Evolutionary conservation across 64 coral and sea anemone species (phyloP), one percentile per base, ranked within the genome.

Genomic region (Acropora yongei): DNA sequence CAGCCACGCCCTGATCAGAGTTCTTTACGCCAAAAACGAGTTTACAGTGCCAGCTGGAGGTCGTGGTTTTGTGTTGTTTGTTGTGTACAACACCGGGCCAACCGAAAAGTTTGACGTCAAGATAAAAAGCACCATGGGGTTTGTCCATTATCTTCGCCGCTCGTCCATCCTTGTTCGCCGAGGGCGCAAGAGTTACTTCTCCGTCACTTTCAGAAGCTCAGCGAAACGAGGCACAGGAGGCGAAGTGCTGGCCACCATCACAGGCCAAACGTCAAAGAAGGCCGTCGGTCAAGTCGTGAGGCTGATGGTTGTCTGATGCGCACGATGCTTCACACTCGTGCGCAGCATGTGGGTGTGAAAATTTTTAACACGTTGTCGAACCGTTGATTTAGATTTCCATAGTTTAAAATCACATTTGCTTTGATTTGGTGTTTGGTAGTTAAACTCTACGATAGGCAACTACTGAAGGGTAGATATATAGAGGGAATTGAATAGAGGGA

Each of bases 11-110:
- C 42, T 93, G 18, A 82, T 91, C 42, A 51, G 89, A 47, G 89
- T 91, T 5, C 42, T 57, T 4, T 74, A 79, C 40, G 89, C 89
- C 44, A 90, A 77, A 44, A 80, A 90, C 75, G 86, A 88, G 20
- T 80, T 74, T 41, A 82, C 89, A 0, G n/a, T 91, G 3, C 79
- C 89, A 1, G 72, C 65, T 1, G 89, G 89, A 19, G 71, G 89
- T 13, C 49, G 49, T 9, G 55, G 79, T 20, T 83, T 74, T 49
- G 88, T 90, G 43, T 55, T 81, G 47, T 53, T 90, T 47, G 47
- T 80, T 65, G 68, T 82, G 45, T 74, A 80, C 88, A 90, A 90
- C 78, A 79, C 13, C 8, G 88, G 88, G 0, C 17, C 61, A 81
- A 90, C 78, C 12, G 88, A 90, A n/a, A 42, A 8, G 1, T 90